phyloP scores from a whole-genome alignment of 2,113 vertebrate species.

The Cheirogaleus medius region DNA sequence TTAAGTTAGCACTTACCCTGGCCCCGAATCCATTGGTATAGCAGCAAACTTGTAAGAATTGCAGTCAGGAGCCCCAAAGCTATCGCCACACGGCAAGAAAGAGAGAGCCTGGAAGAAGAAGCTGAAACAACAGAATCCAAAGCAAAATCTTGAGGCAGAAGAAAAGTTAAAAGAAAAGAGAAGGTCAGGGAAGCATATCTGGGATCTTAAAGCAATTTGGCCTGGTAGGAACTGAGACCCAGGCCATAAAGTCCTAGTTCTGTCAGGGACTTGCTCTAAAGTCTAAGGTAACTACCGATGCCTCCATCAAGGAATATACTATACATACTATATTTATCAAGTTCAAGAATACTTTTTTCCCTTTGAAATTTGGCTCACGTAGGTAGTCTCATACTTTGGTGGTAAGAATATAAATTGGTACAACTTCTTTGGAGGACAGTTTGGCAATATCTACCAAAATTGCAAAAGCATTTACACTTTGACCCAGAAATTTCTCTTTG shows the following conservation, averaged over 20 bases:
- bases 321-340: background rate
- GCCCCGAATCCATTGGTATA: background rate
- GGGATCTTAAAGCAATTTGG: background rate
- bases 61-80: constrained; percentile 12
- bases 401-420: background rate
- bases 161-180: background rate
- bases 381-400: background rate
- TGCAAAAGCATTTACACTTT: background rate
- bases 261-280: background rate
- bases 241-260: background rate
- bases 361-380: background rate
- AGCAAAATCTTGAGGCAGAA: background rate
- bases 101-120: background rate
- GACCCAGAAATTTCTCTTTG: background rate
- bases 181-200: background rate
- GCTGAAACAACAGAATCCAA: constrained; percentile 55
- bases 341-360: background rate
- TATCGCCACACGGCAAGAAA: background rate
- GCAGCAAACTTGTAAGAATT: constrained; percentile 32
- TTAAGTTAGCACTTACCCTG: constrained; percentile 43
- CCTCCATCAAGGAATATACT: background rate
- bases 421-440: background rate
- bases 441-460: background rate
- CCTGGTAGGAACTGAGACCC: background rate
- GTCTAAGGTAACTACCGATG: background rate